These are phyloP conservation scores for Rhinogobio ventralis DNA, from an alignment of 2,797 vertebrate genomes.

Conservation along the genomic window DNA sequence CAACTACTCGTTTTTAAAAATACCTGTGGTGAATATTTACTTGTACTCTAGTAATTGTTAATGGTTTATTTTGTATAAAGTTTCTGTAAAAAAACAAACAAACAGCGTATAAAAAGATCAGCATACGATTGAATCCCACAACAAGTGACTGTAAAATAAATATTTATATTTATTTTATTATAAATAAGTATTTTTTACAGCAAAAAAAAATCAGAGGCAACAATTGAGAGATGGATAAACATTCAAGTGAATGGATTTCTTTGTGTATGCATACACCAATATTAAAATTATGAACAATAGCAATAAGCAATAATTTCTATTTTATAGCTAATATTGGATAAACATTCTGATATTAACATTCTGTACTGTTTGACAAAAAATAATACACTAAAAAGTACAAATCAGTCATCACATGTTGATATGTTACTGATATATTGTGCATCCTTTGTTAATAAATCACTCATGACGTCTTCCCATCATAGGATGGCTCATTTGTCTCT, in stretches of 20 bases:
- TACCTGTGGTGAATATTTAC: not conserved
- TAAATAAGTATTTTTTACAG: not conserved
- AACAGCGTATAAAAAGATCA: not conserved
- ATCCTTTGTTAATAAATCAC: not conserved
- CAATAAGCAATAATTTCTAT: not conserved
- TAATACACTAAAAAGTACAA: not conserved
- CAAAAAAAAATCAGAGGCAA: not conserved
- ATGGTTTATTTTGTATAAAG: not conserved
- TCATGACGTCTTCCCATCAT: conserved; percentile 55
- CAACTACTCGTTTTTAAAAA: not conserved
- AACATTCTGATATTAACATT: not conserved
- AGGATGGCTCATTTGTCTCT: conserved; percentile 65
- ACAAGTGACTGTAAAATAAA: not conserved
- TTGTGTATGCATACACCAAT: not conserved
- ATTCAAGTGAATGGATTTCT: not conserved
- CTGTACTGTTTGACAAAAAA: not conserved
- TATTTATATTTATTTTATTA: not conserved
- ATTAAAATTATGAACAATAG: not conserved
- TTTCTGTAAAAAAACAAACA: not conserved
- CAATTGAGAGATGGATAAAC: not conserved
- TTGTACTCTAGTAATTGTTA: not conserved
- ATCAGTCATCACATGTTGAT: not conserved
- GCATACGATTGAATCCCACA: not conserved
- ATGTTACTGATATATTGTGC: not conserved
- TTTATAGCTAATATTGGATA: not conserved